Evolutionary conservation across 1,140 invertebrate genomes (phyloP), one percentile per base, ranked within the genome.

Genomic region (Bicyclus anynana): DNA sequence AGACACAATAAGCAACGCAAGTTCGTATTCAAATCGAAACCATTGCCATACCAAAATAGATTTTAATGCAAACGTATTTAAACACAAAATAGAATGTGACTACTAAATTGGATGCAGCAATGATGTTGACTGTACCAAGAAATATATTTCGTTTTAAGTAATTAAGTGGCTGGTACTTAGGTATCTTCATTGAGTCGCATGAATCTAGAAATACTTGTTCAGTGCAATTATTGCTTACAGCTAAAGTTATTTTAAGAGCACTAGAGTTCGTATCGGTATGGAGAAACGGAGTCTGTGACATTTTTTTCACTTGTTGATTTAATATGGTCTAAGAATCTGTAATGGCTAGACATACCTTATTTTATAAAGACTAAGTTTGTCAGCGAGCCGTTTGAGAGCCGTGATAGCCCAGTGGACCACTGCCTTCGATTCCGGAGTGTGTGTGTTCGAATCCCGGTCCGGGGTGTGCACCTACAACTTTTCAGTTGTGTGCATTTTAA

Each of bases 141-240:
- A 56, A 54, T 65, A 66, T 63, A 69, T 66, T 69, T 56, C 54
- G 56, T 69, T 58, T 58, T 61, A 46, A 74, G 71, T 69, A 75
- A 79, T 79, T 77, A 79, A 79, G 69, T 63, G 59, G 59, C 62
- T 63, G 33, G 60, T 47, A 59, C 46, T 54, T 62, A 67, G 56
- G 59, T 67, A 69, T 75, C 69, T 77, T 66, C 65, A 67, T 75
- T 75, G 50, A 68, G 53, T 71, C 60, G 57, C 62, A 66, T 64
- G 62, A 59, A 69, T 71, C 67, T 62, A 51, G 72, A 62, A 71
- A 72, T 60, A 72, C 74, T 53, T 53, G 72, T 75, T 73, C 49
- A 40, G 29, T 47, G 59, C 56, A 67, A 73, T 74, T 72, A 78
- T 74, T 80, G 68, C 65, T 62, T 80, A 69, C 65, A 59, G 69